Conservation (phyloP, 2,113 vertebrate genomes). For the Peromyscus californicus region DNA sequence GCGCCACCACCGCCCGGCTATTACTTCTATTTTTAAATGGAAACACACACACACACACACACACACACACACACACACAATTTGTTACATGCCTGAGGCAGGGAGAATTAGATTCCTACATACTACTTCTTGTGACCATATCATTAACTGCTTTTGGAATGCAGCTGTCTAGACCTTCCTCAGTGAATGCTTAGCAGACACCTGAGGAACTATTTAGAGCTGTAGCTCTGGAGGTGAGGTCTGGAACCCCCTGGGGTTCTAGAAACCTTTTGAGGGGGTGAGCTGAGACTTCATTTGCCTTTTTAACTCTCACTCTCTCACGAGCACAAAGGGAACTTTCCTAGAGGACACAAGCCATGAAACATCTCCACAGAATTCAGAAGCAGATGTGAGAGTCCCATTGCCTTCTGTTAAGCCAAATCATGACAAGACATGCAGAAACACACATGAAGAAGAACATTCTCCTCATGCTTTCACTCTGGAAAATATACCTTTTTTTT, state of each 20-base stretch:
- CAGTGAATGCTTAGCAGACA: background rate
- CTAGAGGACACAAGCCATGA: background rate
- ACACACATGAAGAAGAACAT: background rate
- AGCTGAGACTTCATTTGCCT: conserved; percentile 12
- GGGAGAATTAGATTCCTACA: background rate
- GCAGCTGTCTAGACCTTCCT: background rate
- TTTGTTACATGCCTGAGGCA: background rate
- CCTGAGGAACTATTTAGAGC: background rate
- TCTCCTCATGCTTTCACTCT: background rate
- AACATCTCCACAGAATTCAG: conserved; percentile 1
- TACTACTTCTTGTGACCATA: background rate
- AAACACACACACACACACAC: background rate
- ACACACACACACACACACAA: background rate
- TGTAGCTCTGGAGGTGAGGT: conserved; percentile 17
- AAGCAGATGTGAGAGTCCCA: conserved; percentile 16
- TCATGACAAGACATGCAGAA: conserved; percentile 42
- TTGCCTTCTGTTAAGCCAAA: background rate
- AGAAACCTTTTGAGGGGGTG: background rate
- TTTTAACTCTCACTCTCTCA: conserved; percentile 24
- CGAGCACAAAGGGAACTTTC: background rate
- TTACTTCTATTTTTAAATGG: background rate
- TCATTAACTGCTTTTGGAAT: background rate
- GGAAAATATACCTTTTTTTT: background rate
- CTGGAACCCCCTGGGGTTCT: background rate
- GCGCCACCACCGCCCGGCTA: too few relatives aligned